These are phyloP conservation scores for Erpornis zantholeuca DNA, from an alignment of 2,113 vertebrate genomes.

Conservation along the genomic window DNA sequence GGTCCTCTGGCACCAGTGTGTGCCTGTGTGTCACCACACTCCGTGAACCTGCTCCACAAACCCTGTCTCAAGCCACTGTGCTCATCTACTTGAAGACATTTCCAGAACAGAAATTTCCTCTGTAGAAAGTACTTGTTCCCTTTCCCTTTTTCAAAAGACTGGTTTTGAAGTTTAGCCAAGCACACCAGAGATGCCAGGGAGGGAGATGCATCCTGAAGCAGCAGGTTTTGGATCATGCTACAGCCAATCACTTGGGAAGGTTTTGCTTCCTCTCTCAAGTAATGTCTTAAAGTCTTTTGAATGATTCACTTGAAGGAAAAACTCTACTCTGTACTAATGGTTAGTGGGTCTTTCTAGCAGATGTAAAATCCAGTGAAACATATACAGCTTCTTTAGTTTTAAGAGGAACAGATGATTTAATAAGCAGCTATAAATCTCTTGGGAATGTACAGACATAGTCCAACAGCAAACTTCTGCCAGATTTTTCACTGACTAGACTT, in stretches of 20 bases:
- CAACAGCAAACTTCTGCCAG: constrained; percentile 24
- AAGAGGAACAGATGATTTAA: constrained; percentile 51
- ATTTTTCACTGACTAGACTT: constrained; percentile 41
- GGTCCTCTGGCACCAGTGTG: background rate
- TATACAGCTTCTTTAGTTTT: constrained; percentile 15
- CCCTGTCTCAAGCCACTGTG: background rate
- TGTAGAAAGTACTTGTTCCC: background rate
- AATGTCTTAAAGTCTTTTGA: background rate
- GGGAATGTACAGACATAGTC: constrained; percentile 32
- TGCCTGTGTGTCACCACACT: background rate
- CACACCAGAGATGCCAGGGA: background rate
- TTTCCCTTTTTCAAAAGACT: background rate
- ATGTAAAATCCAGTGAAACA: constrained; percentile 36
- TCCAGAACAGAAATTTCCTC: background rate
- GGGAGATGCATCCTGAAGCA: background rate
- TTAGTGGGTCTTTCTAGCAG: background rate
- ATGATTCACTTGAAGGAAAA: background rate
- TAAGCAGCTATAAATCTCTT: constrained; percentile 54
- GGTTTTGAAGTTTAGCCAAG: background rate
- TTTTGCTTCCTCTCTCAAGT: background rate
- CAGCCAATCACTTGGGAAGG: background rate
- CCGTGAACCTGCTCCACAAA: background rate
- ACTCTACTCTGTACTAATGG: background rate
- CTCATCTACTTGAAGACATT: background rate
- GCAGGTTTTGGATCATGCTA: background rate